Percentiles rank a stretch among this genome's conserved stretches.
phyloP scores from a whole-genome alignment of 92 coral and sea anemone species.

The Actinernus sp. region DNA sequence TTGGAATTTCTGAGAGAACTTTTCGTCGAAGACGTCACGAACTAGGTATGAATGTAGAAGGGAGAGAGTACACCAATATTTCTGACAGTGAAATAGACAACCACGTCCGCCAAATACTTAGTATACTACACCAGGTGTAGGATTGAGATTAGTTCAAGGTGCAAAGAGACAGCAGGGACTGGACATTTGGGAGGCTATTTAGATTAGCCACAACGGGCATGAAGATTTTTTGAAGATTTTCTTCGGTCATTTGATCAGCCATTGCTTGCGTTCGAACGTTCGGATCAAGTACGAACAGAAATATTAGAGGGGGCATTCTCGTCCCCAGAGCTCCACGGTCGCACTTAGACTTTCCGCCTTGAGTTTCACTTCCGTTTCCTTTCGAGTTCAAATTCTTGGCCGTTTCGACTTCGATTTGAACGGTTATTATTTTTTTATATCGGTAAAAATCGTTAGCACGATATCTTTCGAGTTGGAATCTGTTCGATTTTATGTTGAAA shows the following conservation, averaged over 20 bases:
- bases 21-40: too few relatives aligned
- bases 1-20: too few relatives aligned
- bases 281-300: background rate
- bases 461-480: too few relatives aligned
- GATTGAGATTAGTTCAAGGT: too few relatives aligned
- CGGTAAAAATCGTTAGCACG: too few relatives aligned
- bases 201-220: constrained; percentile 29
- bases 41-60: too few relatives aligned
- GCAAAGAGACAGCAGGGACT: background rate
- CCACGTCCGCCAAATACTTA: too few relatives aligned
- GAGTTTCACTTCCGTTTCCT: too few relatives aligned
- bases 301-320: background rate
- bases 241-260: background rate
- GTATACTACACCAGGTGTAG: background rate
- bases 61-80: too few relatives aligned
- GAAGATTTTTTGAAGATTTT: constrained; percentile 19
- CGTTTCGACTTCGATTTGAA: background rate
- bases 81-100: too few relatives aligned
- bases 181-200: constrained; percentile 5
- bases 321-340: background rate
- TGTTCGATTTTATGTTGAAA: too few relatives aligned
- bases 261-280: too few relatives aligned
- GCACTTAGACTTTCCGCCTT: background rate
- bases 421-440: background rate
- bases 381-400: background rate